A percentile compares a stretch with the other conserved stretches of the same genome.
phyloP scores from a whole-genome alignment of 2,888 invertebrate species.

The Erynnis tages region DNA sequence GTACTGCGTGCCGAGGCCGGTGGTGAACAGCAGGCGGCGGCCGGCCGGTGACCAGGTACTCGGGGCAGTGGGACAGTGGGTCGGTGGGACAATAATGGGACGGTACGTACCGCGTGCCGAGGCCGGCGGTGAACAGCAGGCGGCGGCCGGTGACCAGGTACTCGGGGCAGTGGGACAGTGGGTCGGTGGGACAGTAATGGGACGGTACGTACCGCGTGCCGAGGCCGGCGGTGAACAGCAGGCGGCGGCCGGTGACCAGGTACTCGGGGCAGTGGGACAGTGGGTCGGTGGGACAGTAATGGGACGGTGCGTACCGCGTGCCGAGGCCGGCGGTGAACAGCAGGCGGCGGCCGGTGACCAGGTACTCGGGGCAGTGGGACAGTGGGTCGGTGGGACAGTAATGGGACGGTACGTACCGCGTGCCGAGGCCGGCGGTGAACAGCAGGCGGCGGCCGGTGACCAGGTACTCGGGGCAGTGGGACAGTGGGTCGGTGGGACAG shows the following conservation, averaged over 20 bases:
- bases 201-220: conserved; percentile 83
- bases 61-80: conserved; percentile 93
- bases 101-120: conserved; percentile 80
- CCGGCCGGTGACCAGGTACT: conserved; percentile 83
- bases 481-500: no score
- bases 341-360: conserved; percentile 65
- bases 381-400: no score
- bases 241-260: conserved; percentile 70
- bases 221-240: conserved; percentile 81
- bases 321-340: conserved; percentile 83
- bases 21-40: conserved; percentile 67
- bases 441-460: conserved; percentile 53
- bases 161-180: conserved; percentile 93
- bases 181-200: no score
- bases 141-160: conserved; percentile 81
- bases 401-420: conserved; percentile 75
- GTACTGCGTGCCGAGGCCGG: conserved; percentile 84
- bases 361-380: conserved; percentile 93
- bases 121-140: conserved; percentile 79
- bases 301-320: conserved; percentile 71
- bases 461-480: conserved; percentile 94
- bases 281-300: no score
- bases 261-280: conserved; percentile 88
- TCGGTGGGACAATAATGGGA: conserved; percentile 64
- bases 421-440: conserved; percentile 85